Evolutionary conservation across 1,140 invertebrate genomes (phyloP).

Genomic region (Vanessa atalanta): DNA sequence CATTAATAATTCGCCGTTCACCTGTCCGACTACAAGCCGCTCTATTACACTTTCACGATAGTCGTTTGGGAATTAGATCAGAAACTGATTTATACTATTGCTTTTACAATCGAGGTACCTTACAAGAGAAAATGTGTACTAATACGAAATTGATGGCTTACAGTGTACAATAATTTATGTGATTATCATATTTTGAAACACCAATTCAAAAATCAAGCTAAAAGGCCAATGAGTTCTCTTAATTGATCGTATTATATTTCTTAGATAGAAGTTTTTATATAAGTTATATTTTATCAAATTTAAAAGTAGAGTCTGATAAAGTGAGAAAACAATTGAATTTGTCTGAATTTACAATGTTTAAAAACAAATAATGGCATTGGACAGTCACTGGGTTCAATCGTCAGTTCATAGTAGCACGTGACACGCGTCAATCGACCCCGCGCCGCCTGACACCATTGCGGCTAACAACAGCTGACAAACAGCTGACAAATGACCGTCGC

Average conservation of each 20-base stretch:
- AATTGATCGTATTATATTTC: too few relatives aligned
- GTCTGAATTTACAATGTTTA: too few relatives aligned
- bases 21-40: constrained; percentile 45
- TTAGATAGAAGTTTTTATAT: too few relatives aligned
- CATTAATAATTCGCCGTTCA: constrained; percentile 60
- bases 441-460: constrained; percentile 58
- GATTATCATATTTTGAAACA: not conserved
- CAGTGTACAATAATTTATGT: not conserved
- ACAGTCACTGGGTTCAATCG: not conserved
- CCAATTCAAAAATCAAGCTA: not conserved
- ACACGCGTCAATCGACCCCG: constrained; percentile 34
- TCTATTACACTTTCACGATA: constrained; percentile 36
- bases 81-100: constrained; percentile 38
- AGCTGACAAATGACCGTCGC: constrained; percentile 57
- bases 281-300: too few relatives aligned
- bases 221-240: too few relatives aligned
- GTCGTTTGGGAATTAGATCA: constrained; percentile 33
- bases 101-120: constrained; percentile 27
- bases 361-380: too few relatives aligned
- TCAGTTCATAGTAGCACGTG: constrained; percentile 12
- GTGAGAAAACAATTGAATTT: not conserved
- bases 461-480: constrained; percentile 62
- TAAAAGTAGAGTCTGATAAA: not conserved
- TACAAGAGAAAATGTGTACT: constrained; percentile 11
- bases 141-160: not conserved